Base-by-base conservation (phyloP, 1,140 invertebrate genomes). In the Papilio glaucus region DNA sequence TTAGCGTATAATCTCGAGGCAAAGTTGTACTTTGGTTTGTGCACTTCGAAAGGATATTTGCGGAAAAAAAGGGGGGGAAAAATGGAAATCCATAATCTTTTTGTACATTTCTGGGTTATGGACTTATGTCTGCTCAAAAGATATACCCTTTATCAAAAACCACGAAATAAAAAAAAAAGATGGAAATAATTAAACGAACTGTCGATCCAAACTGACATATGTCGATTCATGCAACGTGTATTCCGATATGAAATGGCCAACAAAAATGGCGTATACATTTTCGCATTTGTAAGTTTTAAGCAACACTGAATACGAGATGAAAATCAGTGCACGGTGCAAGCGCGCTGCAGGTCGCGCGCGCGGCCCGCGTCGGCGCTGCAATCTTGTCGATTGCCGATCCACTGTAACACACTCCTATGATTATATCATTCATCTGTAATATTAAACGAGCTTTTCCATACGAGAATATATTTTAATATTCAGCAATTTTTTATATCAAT, bases 401-500 rank as follows among this genome's bases (percentile, higher is more conserved):
- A 33, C n/a, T n/a, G 13, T 42, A 42, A 37, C 42, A 53, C 67
- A 69, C 67, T 69, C 42, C 37, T 62, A 53, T 53, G 67, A 69
- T 69, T 69, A 37, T 53, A 53, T 69, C 42, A 53, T 45, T 49
- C 13, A 53, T 37, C 67, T 69, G 67, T 53, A 69, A 65, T 65
- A 69, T 69, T 68, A 45, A 68, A 68, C 65, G 41, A 26, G 65
- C 18, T 42, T 42, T 67, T 68, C 18, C 49, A 57, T 29, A 68
- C 41, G 65, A 68, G 13, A 45, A 24, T 33, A 68, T 42, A 13
- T 68, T 42, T 57, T 57, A 57, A 26, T 57, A 57, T 57, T 24
- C 5, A 57, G 49, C 49, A 57, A 57, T 57, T 9, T n/a, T n/a
- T n/a, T n/a, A n/a, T n/a, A n/a, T n/a, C n/a, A n/a, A n/a, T n/a